These are phyloP conservation scores for Gymnoscopelus microlampas DNA, from an alignment of 2,797 vertebrate species.

Conservation along the genomic window DNA sequence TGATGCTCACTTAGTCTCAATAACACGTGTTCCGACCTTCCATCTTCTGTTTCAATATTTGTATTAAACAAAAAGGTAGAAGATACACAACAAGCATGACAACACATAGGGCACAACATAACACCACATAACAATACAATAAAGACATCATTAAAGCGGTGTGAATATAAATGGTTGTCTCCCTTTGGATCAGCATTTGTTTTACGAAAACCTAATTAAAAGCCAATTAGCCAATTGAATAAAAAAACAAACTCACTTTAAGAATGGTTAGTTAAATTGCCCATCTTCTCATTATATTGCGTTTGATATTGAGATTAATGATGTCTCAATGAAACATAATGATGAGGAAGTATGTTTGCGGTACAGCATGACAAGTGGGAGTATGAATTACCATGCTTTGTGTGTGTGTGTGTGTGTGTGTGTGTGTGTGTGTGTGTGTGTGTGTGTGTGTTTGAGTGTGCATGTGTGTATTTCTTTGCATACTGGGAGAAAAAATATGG, in stretches of 20 bases:
- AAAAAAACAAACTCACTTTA: slow-evolving; percentile 22
- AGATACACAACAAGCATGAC: too few species aligned
- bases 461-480: not conserved
- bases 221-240: slow-evolving; percentile 17
- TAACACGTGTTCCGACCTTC: not conserved
- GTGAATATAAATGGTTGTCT: not conserved
- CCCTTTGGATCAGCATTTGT: not conserved
- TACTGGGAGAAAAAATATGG: not conserved
- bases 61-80: too few species aligned
- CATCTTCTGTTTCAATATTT: not conserved
- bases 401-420: slow-evolving; percentile 4
- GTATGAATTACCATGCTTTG: slow-evolving; percentile 9
- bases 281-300: slow-evolving; percentile 18
- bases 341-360: slow-evolving; percentile 40
- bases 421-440: not conserved
- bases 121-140: too few species aligned
- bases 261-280: slow-evolving; percentile 28
- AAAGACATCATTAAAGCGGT: not conserved
- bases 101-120: too few species aligned
- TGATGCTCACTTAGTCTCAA: too few species aligned
- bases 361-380: slow-evolving; percentile 16
- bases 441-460: slow-evolving; percentile 4
- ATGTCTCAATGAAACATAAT: slow-evolving; percentile 35
- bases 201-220: slow-evolving; percentile 15
- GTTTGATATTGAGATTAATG: slow-evolving; percentile 35